phyloP scores from a whole-genome alignment of 2,888 invertebrate species.

The Melanophora roralis region DNA sequence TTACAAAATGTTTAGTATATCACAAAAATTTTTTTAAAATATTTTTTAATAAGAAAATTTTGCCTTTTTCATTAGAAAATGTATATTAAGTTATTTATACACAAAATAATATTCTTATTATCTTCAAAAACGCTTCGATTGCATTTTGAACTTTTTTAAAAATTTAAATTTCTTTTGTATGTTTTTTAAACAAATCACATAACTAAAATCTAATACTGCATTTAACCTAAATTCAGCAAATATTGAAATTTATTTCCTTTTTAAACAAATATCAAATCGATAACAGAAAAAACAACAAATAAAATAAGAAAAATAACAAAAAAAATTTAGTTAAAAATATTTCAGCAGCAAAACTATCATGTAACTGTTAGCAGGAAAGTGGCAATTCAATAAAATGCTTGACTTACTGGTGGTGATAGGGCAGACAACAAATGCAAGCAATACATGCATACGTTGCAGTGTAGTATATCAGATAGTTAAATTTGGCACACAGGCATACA shows the following conservation, averaged over 20 bases:
- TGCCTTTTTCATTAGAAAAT: too few relatives aligned
- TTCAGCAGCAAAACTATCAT: slow-evolving; percentile 4
- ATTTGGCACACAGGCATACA: too few relatives aligned
- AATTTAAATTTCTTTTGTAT: not conserved
- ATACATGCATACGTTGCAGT: not conserved
- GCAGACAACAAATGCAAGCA: not conserved
- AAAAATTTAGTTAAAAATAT: not conserved
- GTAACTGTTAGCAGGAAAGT: slow-evolving; percentile 69
- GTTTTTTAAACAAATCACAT: not conserved
- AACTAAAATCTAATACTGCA: not conserved
- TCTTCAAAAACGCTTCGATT: too few relatives aligned
- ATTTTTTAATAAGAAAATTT: too few relatives aligned
- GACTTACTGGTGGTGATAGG: slow-evolving; percentile 65
- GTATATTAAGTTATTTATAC: too few relatives aligned
- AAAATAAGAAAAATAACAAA: slow-evolving; percentile 15
- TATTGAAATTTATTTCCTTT: slow-evolving; percentile 1
- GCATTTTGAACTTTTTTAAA: not conserved
- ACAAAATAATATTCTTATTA: too few relatives aligned
- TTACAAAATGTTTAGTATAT: too few relatives aligned
- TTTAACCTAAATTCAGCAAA: slow-evolving; percentile 15
- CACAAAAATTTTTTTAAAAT: too few relatives aligned
- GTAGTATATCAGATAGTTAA: not conserved
- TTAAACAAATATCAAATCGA: slow-evolving; percentile 25
- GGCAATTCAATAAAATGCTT: slow-evolving; percentile 75
- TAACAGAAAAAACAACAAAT: not conserved